These are phyloP conservation scores for Remorina albescens DNA, from an alignment of 2,797 vertebrate genomes.

Conservation along the genomic window DNA sequence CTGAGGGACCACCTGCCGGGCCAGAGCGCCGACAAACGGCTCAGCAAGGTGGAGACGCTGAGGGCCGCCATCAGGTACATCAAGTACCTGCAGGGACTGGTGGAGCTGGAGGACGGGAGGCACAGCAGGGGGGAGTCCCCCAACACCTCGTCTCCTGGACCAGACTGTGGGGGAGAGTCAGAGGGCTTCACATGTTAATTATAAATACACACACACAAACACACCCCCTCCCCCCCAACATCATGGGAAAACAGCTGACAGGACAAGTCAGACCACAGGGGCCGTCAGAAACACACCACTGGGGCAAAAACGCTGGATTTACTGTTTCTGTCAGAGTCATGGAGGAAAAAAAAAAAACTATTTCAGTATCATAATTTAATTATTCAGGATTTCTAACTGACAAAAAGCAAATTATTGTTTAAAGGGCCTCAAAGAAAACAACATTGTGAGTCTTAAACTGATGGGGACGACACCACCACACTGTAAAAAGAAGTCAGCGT, in stretches of 20 bases:
- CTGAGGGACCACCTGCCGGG: conserved; percentile 88
- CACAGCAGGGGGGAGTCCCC: conserved; percentile 41
- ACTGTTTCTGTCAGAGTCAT: too few species aligned
- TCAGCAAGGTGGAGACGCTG: conserved; percentile 91
- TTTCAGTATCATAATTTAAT: too few species aligned
- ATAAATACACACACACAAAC: not conserved
- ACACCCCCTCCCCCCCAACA: too few species aligned
- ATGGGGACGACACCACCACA: too few species aligned
- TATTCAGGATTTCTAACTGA: too few species aligned
- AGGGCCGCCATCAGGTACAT: conserved; percentile 90
- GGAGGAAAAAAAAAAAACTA: not conserved
- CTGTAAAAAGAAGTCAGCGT: too few species aligned
- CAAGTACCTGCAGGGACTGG: conserved; percentile 86
- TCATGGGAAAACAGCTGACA: not conserved
- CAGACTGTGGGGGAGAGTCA: conserved; percentile 54
- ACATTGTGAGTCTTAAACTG: too few species aligned
- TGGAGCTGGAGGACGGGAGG: conserved; percentile 54
- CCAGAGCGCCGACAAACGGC: conserved; percentile 79
- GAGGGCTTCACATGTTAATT: conserved; percentile 59
- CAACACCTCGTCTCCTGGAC: conserved; percentile 46
- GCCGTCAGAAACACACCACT: not conserved
- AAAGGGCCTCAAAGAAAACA: too few species aligned
- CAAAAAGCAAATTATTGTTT: too few species aligned
- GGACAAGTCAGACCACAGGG: not conserved
- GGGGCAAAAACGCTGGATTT: too few species aligned